These are phyloP conservation scores for Varanus komodoensis DNA, from an alignment of 2,113 vertebrate species.

Conservation along the genomic window DNA sequence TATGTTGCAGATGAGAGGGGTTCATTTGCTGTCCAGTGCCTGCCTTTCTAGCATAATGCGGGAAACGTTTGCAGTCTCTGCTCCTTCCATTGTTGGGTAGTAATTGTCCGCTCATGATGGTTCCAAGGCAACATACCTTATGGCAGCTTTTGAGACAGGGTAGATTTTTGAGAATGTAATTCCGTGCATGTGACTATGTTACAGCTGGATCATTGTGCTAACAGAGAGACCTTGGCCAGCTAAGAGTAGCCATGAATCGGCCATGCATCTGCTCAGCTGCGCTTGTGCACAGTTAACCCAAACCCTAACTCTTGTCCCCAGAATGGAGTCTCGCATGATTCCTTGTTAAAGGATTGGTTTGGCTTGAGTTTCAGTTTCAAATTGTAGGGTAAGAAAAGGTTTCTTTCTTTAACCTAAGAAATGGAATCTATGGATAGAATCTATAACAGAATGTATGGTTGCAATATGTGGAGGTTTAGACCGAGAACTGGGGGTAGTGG, in stretches of 20 bases:
- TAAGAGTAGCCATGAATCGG: neutral
- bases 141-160: neutral
- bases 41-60: neutral
- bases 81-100: neutral
- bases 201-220: neutral
- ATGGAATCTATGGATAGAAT: too few relatives aligned
- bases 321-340: neutral
- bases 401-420: neutral
- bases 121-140: neutral
- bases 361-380: neutral
- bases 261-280: neutral
- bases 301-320: neutral
- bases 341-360: neutral
- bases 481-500: too few relatives aligned
- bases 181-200: neutral
- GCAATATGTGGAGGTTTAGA: too few relatives aligned
- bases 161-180: neutral
- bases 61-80: neutral
- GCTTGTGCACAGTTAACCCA: neutral
- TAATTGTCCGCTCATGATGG: neutral
- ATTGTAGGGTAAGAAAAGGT: neutral
- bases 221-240: neutral
- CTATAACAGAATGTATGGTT: too few relatives aligned
- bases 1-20: constrained; percentile 15
- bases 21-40: neutral